phyloP scores from a whole-genome alignment of 2,888 invertebrate genomes.

The Megamerina dolium region DNA sequence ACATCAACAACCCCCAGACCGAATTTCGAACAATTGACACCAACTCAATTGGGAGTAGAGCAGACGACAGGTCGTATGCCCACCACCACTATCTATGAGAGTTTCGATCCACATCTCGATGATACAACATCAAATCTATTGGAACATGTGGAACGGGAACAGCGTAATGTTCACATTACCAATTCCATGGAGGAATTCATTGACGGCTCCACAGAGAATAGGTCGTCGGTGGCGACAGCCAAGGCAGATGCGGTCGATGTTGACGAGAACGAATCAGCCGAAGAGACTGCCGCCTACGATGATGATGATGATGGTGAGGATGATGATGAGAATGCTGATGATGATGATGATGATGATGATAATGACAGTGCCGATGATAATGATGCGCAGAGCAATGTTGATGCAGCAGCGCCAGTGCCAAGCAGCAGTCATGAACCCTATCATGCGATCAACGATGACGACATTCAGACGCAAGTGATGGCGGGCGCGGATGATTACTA shows the following conservation, averaged over 20 bases:
- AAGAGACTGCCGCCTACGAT: constrained; percentile 1
- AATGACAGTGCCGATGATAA: constrained; percentile 19
- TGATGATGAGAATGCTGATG: no score
- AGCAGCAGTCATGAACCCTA: constrained; percentile 38
- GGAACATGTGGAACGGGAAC: constrained; percentile 38
- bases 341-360: constrained; percentile 13
- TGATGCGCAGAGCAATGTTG: constrained; percentile 23
- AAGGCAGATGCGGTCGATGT: constrained; percentile 22
- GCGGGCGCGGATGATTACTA: constrained; percentile 41
- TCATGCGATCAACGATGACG: constrained; percentile 7
- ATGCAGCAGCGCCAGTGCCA: constrained; percentile 22
- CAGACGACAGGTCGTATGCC: constrained; percentile 33
- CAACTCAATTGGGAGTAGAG: constrained; percentile 22
- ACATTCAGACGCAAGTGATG: constrained; percentile 23
- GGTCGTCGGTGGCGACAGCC: background rate
- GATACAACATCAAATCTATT: no score
- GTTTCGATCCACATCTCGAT: constrained; percentile 24
- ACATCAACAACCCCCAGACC: constrained; percentile 15
- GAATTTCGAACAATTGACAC: constrained; percentile 7
- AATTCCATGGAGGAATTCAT: constrained; percentile 25
- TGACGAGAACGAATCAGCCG: constrained; percentile 15
- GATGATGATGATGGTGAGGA: no score
- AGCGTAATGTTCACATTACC: constrained; percentile 34
- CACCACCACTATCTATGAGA: constrained; percentile 21
- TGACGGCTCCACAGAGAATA: background rate